Percentiles rank a stretch among this genome's conserved stretches.
These are phyloP conservation scores for Fregata magnificens DNA, from an alignment of 2,113 vertebrate genomes.

Conservation along the genomic window DNA sequence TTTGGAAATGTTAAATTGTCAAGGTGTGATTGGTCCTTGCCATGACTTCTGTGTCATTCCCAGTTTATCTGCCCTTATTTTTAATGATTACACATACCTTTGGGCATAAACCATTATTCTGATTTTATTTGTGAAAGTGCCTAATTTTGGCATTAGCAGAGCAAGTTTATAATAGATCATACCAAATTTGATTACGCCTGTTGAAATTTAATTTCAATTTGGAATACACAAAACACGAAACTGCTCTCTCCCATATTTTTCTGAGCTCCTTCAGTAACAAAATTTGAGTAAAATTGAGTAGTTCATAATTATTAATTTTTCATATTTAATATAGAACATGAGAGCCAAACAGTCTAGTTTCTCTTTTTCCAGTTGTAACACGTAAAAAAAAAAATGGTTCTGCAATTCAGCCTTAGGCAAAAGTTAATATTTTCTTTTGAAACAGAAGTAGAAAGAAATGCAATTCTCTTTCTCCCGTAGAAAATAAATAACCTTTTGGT, in stretches of 20 bases:
- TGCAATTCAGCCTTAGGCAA: not conserved
- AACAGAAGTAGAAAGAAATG: not conserved
- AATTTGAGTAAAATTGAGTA: not conserved
- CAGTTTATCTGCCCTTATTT: not conserved
- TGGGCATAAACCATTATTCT: not conserved
- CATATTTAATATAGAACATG: not conserved
- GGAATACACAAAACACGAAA: not conserved
- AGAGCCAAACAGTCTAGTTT: not conserved
- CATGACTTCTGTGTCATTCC: not conserved
- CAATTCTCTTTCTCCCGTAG: not conserved
- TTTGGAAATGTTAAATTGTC: not conserved
- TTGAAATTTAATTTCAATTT: not conserved
- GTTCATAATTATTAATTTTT: not conserved
- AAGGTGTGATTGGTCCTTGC: not conserved
- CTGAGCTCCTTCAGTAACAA: not conserved
- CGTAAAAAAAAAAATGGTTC: not conserved
- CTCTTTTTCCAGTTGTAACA: not conserved
- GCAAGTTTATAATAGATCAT: not conserved
- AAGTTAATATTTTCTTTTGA: not conserved
- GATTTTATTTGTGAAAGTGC: not conserved
- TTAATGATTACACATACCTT: not conserved
- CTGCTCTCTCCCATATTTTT: not conserved
- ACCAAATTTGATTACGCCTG: not conserved
- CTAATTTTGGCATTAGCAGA: not conserved
- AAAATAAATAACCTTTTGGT: not conserved